Evolutionary conservation across 2,888 invertebrate species (phyloP).

Genomic region (Phrixothrix hirtus): DNA sequence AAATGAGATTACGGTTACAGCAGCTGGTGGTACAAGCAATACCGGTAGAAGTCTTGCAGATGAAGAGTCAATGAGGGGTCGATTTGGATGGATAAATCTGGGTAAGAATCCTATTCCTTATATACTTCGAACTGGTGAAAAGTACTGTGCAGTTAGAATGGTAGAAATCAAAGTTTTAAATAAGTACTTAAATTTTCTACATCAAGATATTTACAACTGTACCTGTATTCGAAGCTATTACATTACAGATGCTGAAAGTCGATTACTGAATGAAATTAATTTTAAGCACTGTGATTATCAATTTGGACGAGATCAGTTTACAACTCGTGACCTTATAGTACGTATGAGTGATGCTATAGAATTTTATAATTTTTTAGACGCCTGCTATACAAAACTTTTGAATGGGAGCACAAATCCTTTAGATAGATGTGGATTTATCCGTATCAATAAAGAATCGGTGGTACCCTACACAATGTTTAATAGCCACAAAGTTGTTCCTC

Average conservation of each 20-base stretch:
- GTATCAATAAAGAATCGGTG: slow-evolving; percentile 90
- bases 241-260: slow-evolving; percentile 87
- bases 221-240: slow-evolving; percentile 92
- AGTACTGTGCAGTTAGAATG: slow-evolving; percentile 92
- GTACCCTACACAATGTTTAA: slow-evolving; percentile 89
- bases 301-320: slow-evolving; percentile 86
- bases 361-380: slow-evolving; percentile 87
- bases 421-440: slow-evolving; percentile 87
- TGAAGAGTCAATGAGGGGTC: slow-evolving; percentile 76
- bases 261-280: slow-evolving; percentile 90
- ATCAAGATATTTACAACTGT: slow-evolving; percentile 88
- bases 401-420: slow-evolving; percentile 69
- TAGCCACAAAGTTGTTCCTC: slow-evolving; percentile 83
- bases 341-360: slow-evolving; percentile 84
- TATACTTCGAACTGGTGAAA: slow-evolving; percentile 80
- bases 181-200: slow-evolving; percentile 85
- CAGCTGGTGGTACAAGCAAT: slow-evolving; percentile 22
- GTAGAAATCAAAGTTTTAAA: slow-evolving; percentile 88
- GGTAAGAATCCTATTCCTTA: slow-evolving; percentile 87
- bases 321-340: slow-evolving; percentile 87
- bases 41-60: slow-evolving; percentile 55
- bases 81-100: slow-evolving; percentile 90
- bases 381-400: slow-evolving; percentile 83
- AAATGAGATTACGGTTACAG: slow-evolving; percentile 41
- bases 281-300: slow-evolving; percentile 87